These are phyloP conservation scores for Eulemur coronatus DNA, from an alignment of 2,797 vertebrate species.

Conservation along the genomic window DNA sequence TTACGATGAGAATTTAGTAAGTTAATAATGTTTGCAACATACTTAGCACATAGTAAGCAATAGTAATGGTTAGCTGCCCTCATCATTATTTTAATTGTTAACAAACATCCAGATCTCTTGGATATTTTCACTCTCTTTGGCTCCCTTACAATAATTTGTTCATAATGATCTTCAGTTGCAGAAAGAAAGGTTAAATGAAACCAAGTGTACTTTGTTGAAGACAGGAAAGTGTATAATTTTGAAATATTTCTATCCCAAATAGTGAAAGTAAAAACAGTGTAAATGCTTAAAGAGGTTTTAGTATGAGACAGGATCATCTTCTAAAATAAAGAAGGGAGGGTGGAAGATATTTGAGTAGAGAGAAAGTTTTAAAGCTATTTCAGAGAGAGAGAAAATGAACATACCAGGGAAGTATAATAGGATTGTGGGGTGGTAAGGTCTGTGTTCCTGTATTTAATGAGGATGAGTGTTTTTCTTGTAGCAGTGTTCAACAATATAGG, in stretches of 20 bases:
- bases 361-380: neutral
- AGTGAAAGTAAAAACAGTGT: neutral
- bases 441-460: neutral
- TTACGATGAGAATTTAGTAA: neutral
- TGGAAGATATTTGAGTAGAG: neutral
- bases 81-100: neutral
- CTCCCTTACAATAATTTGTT: neutral
- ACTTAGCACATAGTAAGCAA: too few relatives aligned
- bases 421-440: neutral
- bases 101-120: neutral
- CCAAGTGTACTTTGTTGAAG: neutral
- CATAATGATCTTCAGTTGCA: neutral
- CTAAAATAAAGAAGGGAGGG: neutral
- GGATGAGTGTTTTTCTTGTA: neutral
- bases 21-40: neutral
- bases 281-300: neutral
- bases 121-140: neutral
- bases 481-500: neutral
- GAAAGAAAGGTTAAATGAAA: neutral
- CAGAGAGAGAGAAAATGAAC: neutral
- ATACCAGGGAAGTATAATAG: neutral
- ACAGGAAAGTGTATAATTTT: neutral
- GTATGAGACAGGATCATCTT: neutral
- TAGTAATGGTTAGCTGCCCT: neutral
- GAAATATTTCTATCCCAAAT: neutral